Evolutionary conservation across 2,113 vertebrate genomes (phyloP).

Genomic region (Ranitomeya variabilis): DNA sequence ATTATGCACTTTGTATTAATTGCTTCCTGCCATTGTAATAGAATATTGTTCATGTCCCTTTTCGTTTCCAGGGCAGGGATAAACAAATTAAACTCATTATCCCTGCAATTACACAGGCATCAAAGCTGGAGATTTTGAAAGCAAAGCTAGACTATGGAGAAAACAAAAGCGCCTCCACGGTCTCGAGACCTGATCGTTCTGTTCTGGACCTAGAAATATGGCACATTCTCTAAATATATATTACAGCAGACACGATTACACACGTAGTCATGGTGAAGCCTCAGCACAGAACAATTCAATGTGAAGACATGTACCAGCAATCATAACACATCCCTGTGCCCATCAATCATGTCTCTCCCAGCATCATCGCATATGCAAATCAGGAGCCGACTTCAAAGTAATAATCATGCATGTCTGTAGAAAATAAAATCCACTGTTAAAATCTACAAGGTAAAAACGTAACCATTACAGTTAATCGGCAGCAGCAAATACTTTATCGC

Average conservation of each 20-base stretch:
- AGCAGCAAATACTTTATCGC: not conserved
- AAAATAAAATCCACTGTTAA: not conserved
- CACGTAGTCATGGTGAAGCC: not conserved
- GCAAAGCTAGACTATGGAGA: not conserved
- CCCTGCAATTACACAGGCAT: not conserved
- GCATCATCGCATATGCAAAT: slow-evolving; percentile 34
- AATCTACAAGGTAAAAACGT: not conserved
- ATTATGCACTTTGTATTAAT: slow-evolving; percentile 33
- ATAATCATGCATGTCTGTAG: not conserved
- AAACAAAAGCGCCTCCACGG: not conserved
- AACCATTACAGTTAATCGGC: not conserved
- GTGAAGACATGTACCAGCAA: not conserved
- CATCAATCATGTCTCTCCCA: not conserved
- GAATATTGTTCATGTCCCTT: not conserved
- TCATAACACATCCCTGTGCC: slow-evolving; percentile 10
- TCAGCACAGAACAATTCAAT: not conserved
- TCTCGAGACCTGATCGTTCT: not conserved
- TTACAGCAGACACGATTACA: not conserved
- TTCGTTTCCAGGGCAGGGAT: slow-evolving; percentile 13
- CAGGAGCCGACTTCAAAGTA: slow-evolving; percentile 16
- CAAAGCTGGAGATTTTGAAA: not conserved
- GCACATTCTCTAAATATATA: not conserved
- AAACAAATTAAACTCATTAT: slow-evolving; percentile 42
- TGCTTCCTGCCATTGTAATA: slow-evolving; percentile 19
- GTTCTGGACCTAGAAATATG: not conserved